Base-by-base conservation (phyloP, 2,888 invertebrate species). In the Sclerodermus sp. region DNA sequence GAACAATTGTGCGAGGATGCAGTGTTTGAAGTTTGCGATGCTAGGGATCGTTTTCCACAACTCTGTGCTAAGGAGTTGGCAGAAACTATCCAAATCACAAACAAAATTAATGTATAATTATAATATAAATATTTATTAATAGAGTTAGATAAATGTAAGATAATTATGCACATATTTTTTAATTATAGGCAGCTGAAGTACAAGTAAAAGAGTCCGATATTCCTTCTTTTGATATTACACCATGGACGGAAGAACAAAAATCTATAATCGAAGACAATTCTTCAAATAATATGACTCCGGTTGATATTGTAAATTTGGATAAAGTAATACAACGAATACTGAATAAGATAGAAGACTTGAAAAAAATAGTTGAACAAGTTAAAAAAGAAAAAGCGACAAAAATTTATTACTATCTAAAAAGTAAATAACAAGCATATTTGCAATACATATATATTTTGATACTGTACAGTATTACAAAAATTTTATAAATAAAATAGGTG, bases 1-100 rank as follows among this genome's bases (percentile, higher is more conserved):
- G 73, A 75, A 38, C 53, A 70, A 51, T 49, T 67, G 48, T 75
- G 73, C 36, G 72, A 74, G 42, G 66, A 75, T 14, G 68, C 64
- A 1, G 48, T 74, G 1, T 70, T 69, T 38, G 61, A 65, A 49
- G 45, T 74, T 1, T 72, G 70, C 17, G 70, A 71, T 40, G 64
- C 65, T 15, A 58, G 75, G 44, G 71, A 74, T 58, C 59, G 60
- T 34, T 73, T 66, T 48, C 70, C 74, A 1, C 14, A 42, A 10
- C 54, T 53, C 42, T 75, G 74, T 51, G 64, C 67, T 0, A 54
- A 67, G 6, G 67, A 72, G 51, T 53, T 74, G 12, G 58, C 55
- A 29, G 64, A 63, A 36, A 63, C 56, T 17, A 60, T 71, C 18
- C 47, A 48, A 29, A 55, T 71, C 1, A 60, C 47, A 23, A 73